These are phyloP conservation scores for Halisarca cf. caerulea DNA, from an alignment of 37 sponge, comb jelly and placozoan species.

Conservation along the genomic window DNA sequence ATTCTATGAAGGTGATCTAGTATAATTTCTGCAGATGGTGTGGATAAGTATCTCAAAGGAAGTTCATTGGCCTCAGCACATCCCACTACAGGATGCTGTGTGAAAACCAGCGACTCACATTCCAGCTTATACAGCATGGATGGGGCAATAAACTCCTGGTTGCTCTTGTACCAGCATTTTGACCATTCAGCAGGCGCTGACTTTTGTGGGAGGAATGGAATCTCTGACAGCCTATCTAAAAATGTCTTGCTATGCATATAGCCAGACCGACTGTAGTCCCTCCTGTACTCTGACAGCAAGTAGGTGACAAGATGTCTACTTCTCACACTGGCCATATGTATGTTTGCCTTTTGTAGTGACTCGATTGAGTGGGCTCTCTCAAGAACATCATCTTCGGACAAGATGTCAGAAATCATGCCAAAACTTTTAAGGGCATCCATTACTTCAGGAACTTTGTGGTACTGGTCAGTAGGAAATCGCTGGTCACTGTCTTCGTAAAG, in stretches of 20 bases:
- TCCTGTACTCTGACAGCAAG: background rate
- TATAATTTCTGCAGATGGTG: constrained; percentile 18
- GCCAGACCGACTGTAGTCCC: background rate
- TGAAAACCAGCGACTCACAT: constrained; percentile 25
- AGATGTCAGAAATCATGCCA: constrained; percentile 32
- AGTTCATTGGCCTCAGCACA: background rate
- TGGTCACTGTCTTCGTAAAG: constrained; percentile 42
- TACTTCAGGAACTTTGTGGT: background rate
- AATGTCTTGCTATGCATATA: background rate
- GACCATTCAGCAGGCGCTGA: background rate
- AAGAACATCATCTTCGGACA: constrained; percentile 37
- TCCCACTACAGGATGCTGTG: constrained; percentile 29
- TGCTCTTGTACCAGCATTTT: constrained; percentile 21
- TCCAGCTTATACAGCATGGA: constrained; percentile 1
- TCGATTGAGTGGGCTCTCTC: constrained; percentile 44
- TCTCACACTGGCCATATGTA: background rate
- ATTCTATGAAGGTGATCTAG: constrained; percentile 27
- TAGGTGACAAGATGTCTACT: background rate
- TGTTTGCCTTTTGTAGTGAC: background rate
- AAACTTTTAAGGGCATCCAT: constrained; percentile 17
- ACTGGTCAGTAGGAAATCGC: constrained; percentile 41
- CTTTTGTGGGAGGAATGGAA: constrained; percentile 51
- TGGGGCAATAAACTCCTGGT: constrained; percentile 3
- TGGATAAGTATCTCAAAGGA: constrained; percentile 21
- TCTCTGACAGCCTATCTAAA: background rate